A percentile compares a stretch with the other conserved stretches of the same genome.
These are phyloP conservation scores for Orthosia incerta DNA, from an alignment of 2,888 invertebrate genomes.

Conservation along the genomic window DNA sequence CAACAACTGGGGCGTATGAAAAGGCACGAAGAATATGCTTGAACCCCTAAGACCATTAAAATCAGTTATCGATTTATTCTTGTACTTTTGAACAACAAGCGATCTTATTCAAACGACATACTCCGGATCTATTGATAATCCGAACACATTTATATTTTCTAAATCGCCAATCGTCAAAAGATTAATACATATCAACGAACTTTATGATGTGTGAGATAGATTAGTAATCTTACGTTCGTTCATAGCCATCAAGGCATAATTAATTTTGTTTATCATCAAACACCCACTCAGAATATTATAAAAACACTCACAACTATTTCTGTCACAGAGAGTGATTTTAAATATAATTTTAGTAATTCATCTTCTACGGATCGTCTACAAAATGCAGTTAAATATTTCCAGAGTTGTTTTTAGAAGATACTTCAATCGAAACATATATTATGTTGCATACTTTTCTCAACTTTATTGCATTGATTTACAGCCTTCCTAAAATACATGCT, in stretches of 20 bases:
- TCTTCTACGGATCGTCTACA: background rate
- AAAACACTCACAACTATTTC: conserved; percentile 32
- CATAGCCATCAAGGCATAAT: conserved; percentile 26
- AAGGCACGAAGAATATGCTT: too few relatives aligned
- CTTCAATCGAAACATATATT: background rate
- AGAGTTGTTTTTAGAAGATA: conserved; percentile 1
- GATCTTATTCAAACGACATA: background rate
- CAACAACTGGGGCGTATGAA: too few relatives aligned
- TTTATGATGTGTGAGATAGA: conserved; percentile 25
- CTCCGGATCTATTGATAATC: background rate
- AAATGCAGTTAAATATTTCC: conserved; percentile 3
- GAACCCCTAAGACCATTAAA: too few relatives aligned
- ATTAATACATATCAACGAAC: conserved; percentile 26
- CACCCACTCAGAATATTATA: conserved; percentile 37
- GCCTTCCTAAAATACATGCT: conserved; percentile 24
- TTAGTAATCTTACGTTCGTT: conserved; percentile 1
- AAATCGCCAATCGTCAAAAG: conserved; percentile 11
- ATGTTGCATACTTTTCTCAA: conserved; percentile 14
- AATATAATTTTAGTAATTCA: conserved; percentile 31
- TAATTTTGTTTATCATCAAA: conserved; percentile 55
- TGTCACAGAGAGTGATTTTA: conserved; percentile 4
- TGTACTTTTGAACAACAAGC: background rate
- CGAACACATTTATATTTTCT: background rate
- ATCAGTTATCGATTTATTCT: too few relatives aligned
- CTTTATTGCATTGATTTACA: conserved; percentile 26